Evolutionary conservation across 2,113 vertebrate genomes (phyloP).

Genomic region (Rhodinocichla rosea): DNA sequence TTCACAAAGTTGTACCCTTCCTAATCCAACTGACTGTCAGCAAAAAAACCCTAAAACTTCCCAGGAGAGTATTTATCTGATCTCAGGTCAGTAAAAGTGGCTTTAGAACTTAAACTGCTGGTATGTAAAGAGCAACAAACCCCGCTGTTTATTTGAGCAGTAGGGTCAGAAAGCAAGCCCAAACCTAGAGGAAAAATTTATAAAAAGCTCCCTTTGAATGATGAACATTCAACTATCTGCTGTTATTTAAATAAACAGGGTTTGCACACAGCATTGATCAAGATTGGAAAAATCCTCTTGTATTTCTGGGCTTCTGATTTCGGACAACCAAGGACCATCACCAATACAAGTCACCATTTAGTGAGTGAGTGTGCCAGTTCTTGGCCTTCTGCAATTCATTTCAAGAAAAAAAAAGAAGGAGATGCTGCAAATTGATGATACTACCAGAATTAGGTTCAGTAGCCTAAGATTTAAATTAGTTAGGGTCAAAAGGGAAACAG

Average conservation of each 20-base stretch:
- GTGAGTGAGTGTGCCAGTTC: neutral
- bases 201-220: conserved; percentile 1
- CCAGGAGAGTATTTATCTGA: conserved; percentile 38
- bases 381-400: neutral
- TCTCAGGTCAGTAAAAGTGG: conserved; percentile 24
- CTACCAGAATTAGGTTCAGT: neutral
- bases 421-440: neutral
- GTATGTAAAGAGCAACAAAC: conserved; percentile 52
- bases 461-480: neutral
- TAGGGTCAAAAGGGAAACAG: neutral
- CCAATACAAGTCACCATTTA: neutral
- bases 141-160: conserved; percentile 28
- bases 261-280: neutral
- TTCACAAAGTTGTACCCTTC: neutral
- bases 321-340: neutral
- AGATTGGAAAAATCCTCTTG: neutral
- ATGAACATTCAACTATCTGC: conserved; percentile 22
- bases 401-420: neutral
- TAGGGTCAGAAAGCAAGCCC: conserved; percentile 9
- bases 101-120: conserved; percentile 52
- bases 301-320: conserved; percentile 41
- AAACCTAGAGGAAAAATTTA: neutral
- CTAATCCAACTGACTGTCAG: conserved; percentile 14
- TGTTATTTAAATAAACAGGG: conserved; percentile 26
- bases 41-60: conserved; percentile 46